phyloP scores from a whole-genome alignment of 1,140 invertebrate species.

The Leptoteleia sp. region DNA sequence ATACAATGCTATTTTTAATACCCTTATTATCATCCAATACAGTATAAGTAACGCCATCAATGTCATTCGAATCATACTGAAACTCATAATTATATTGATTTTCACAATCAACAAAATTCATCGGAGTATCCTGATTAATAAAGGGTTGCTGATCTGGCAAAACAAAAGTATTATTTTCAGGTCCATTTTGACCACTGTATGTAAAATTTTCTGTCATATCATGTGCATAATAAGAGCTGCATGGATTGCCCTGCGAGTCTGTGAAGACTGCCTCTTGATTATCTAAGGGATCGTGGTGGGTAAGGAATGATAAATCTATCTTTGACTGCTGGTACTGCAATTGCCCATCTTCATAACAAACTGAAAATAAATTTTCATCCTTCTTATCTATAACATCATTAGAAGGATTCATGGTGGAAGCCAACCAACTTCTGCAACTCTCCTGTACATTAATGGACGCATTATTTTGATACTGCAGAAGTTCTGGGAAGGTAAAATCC shows the following conservation, averaged over 20 bases:
- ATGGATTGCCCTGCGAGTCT: slow-evolving; percentile 25
- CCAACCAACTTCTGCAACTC: slow-evolving; percentile 72
- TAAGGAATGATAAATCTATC: slow-evolving; percentile 11
- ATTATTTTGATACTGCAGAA: slow-evolving; percentile 32
- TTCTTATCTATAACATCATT: slow-evolving; percentile 54
- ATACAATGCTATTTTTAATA: background rate
- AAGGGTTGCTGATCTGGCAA: slow-evolving; percentile 43
- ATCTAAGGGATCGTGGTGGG: slow-evolving; percentile 15
- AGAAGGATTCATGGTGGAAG: slow-evolving; percentile 53
- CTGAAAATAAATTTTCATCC: slow-evolving; percentile 39
- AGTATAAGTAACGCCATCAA: slow-evolving; percentile 44
- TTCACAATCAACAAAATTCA: slow-evolving; percentile 48
- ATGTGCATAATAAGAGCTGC: slow-evolving; percentile 53
- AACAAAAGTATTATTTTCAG: slow-evolving; percentile 17
- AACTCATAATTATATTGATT: slow-evolving; percentile 46
- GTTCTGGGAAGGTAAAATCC: background rate
- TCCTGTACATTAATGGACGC: slow-evolving; percentile 61
- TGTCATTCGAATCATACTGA: slow-evolving; percentile 41
- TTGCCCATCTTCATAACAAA: slow-evolving; percentile 63
- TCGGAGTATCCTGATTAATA: slow-evolving; percentile 3
- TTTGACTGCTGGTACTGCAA: slow-evolving; percentile 34
- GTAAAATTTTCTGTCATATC: slow-evolving; percentile 24
- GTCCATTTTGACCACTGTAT: slow-evolving; percentile 1
- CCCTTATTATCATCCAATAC: slow-evolving; percentile 49
- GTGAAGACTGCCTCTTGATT: slow-evolving; percentile 29